These are phyloP conservation scores for Bhutanitis thaidina DNA, from an alignment of 2,888 invertebrate genomes.

Conservation along the genomic window DNA sequence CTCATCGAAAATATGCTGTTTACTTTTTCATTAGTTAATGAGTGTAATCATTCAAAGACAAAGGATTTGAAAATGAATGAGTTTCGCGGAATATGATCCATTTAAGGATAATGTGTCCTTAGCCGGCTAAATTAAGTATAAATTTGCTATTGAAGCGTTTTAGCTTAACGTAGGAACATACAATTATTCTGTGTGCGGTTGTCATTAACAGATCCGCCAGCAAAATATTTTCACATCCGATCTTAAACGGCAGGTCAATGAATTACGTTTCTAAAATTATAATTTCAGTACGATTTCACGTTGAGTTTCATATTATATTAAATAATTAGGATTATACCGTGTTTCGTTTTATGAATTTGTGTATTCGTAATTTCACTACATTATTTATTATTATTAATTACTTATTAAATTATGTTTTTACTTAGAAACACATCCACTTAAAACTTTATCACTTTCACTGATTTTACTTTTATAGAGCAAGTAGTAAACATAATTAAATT, in stretches of 20 bases:
- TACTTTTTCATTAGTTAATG: too few species aligned
- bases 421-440: constrained; percentile 6
- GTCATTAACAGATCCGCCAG: constrained; percentile 56
- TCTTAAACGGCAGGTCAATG: constrained; percentile 54
- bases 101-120: neutral
- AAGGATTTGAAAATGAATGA: constrained; percentile 12
- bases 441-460: constrained; percentile 30
- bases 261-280: constrained; percentile 40
- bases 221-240: constrained; percentile 51
- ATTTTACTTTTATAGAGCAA: constrained; percentile 32
- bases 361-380: neutral
- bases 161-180: constrained; percentile 22
- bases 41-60: neutral
- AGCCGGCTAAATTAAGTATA: neutral
- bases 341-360: neutral
- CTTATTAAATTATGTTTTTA: neutral
- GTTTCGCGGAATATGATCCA: neutral
- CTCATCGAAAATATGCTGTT: too few species aligned
- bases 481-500: constrained; percentile 20
- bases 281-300: neutral
- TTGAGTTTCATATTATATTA: neutral
- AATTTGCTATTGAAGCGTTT: neutral
- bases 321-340: too few species aligned
- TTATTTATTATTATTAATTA: neutral
- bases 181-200: constrained; percentile 32